A percentile compares a stretch with the other conserved stretches of the same genome.
These are phyloP conservation scores for Porites evermanni DNA, from an alignment of 92 coral and sea anemone species.

Conservation along the genomic window DNA sequence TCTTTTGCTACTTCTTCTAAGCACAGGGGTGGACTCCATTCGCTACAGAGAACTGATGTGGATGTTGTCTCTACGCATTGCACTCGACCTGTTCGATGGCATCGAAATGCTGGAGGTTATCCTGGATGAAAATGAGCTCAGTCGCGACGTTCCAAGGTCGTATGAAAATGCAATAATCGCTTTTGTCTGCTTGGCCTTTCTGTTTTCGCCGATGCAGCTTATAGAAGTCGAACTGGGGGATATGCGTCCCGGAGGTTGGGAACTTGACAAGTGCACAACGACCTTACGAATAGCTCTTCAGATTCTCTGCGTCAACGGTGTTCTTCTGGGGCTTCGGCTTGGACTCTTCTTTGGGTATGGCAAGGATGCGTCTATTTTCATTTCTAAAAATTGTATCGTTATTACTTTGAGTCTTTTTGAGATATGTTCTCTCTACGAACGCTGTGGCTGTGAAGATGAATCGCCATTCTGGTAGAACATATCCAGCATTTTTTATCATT, in stretches of 20 bases:
- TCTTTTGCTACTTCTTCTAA: constrained; percentile 23
- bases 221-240: constrained; percentile 10
- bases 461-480: neutral
- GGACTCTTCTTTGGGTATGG: constrained; percentile 43
- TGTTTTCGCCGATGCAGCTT: constrained; percentile 49
- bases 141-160: neutral
- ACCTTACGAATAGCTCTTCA: neutral
- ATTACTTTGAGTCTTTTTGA: neutral
- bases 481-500: too few species aligned
- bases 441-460: neutral
- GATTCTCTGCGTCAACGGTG: constrained; percentile 42
- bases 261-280: neutral
- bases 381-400: constrained; percentile 44
- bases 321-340: constrained; percentile 46
- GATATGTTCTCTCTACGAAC: neutral
- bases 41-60: too few species aligned
- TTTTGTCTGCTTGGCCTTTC: constrained; percentile 31
- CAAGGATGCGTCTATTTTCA: constrained; percentile 62
- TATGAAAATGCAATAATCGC: constrained; percentile 33
- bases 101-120: constrained; percentile 53
- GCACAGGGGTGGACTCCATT: too few species aligned
- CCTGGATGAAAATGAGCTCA: constrained; percentile 22
- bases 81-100: constrained; percentile 66
- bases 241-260: neutral
- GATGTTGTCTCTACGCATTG: constrained; percentile 27